Conservation (phyloP, 2,888 invertebrate genomes). For the Litoditis marina region DNA sequence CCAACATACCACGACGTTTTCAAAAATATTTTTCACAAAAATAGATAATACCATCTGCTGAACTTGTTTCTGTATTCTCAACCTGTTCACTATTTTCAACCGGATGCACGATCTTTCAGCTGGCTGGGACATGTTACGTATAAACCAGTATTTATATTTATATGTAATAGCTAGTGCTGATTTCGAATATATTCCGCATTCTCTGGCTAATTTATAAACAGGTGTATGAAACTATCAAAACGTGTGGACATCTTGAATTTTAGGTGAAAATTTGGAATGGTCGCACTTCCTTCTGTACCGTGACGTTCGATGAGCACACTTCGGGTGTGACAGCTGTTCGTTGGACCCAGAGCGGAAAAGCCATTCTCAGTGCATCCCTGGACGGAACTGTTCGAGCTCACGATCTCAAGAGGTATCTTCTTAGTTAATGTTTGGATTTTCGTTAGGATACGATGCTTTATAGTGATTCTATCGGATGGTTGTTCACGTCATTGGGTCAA, state of each 20-base stretch:
- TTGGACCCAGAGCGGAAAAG: conserved; percentile 87
- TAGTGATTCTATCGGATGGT: too few species aligned
- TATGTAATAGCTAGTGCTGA: too few species aligned
- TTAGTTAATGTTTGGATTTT: too few species aligned
- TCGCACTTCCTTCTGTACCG: conserved; percentile 83
- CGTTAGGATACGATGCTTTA: too few species aligned
- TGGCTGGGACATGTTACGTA: too few species aligned
- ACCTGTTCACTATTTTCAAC: too few species aligned
- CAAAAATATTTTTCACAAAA: too few species aligned
- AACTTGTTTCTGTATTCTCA: too few species aligned
- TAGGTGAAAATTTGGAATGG: conserved; percentile 75
- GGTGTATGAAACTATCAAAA: neutral
- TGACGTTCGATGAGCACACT: conserved; percentile 88
- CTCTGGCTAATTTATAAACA: neutral
- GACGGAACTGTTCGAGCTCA: conserved; percentile 95
- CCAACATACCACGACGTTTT: too few species aligned
- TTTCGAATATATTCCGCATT: neutral
- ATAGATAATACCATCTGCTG: too few species aligned
- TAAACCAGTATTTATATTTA: too few species aligned
- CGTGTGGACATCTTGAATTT: conserved; percentile 8
- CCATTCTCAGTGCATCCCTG: conserved; percentile 85
- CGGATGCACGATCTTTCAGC: too few species aligned
- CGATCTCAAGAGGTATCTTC: conserved; percentile 74
- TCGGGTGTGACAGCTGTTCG: conserved; percentile 78
- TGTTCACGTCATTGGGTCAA: neutral